Conservation (phyloP, 2,113 vertebrate genomes). For the Euleptes europaea region DNA sequence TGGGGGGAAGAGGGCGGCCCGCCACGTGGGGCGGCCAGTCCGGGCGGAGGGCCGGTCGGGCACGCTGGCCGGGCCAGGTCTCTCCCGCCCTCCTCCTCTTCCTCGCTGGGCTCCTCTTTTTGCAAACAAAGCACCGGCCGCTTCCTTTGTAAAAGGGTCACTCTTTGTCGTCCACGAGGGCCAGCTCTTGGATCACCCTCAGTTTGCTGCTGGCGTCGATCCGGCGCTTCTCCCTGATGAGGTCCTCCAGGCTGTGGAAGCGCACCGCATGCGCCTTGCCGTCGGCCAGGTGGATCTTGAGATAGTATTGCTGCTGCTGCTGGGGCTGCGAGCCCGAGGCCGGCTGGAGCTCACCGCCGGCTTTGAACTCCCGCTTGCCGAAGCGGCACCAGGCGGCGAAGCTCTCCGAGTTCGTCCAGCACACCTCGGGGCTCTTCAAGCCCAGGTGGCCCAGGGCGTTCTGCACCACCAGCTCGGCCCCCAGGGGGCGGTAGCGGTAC, state of each 20-base stretch:
- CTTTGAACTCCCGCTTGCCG: conserved; percentile 98
- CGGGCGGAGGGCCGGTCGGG: not conserved
- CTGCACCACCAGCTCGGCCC: conserved; percentile 94
- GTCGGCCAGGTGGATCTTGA: conserved; percentile 92
- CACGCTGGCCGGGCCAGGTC: conserved; percentile 51
- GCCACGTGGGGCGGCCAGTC: not conserved
- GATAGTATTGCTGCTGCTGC: conserved; percentile 89
- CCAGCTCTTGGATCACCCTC: conserved; percentile 89
- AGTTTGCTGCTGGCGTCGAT: conserved; percentile 91
- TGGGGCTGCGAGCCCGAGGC: conserved; percentile 78
- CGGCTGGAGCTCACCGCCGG: conserved; percentile 89
- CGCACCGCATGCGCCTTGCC: conserved; percentile 91
- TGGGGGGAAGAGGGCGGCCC: not conserved
- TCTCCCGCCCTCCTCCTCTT: not conserved
- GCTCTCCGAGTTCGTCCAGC: conserved; percentile 99
- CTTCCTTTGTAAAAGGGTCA: conserved; percentile 32
- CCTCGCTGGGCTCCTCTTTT: not conserved
- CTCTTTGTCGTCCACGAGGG: conserved; percentile 87
- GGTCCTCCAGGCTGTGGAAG: conserved; percentile 96
- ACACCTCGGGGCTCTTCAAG: conserved; percentile 91
- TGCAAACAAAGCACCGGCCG: not conserved
- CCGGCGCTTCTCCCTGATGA: conserved; percentile 93
- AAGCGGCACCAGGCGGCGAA: conserved; percentile 99
- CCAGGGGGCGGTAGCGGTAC: conserved; percentile 95
- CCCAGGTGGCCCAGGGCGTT: conserved; percentile 95